Conservation (phyloP, 2,797 vertebrate genomes). For the Enteromius fasciolatus region DNA sequence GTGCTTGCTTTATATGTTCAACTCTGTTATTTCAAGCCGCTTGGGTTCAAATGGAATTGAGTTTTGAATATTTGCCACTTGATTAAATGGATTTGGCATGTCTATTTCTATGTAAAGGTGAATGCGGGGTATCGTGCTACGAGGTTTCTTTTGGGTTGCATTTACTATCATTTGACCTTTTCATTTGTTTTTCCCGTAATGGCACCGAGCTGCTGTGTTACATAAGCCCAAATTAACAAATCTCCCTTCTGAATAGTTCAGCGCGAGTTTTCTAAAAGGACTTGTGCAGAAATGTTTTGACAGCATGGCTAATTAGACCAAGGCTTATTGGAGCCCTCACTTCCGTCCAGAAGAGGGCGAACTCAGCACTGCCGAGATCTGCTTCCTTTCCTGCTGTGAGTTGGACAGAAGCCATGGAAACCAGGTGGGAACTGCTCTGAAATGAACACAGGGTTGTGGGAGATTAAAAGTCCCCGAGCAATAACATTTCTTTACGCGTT, state of each 20-base stretch:
- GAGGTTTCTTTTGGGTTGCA: conserved; percentile 12
- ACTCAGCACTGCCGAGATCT: conserved; percentile 70
- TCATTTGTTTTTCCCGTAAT: conserved; percentile 37
- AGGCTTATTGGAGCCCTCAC: conserved; percentile 73
- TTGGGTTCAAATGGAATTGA: too few relatives aligned
- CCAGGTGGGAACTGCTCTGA: conserved; percentile 63
- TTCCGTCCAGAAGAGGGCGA: conserved; percentile 82
- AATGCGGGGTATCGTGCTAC: not conserved
- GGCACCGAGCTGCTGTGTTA: conserved; percentile 42
- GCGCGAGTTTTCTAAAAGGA: conserved; percentile 71
- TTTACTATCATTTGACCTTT: conserved; percentile 36
- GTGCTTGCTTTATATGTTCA: conserved; percentile 82
- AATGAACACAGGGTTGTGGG: conserved; percentile 62
- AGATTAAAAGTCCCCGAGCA: conserved; percentile 66
- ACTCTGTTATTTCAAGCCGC: conserved; percentile 38
- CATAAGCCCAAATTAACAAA: conserved; percentile 53
- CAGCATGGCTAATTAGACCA: conserved; percentile 72
- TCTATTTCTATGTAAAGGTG: conserved; percentile 2
- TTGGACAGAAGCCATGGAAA: conserved; percentile 73
- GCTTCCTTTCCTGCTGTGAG: conserved; percentile 80
- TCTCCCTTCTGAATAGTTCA: conserved; percentile 27
- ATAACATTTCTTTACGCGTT: conserved; percentile 59
- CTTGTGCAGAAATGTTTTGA: conserved; percentile 75
- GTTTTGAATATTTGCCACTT: not conserved
- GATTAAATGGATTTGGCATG: not conserved